phyloP scores from a whole-genome alignment of 2,888 invertebrate species.

The Noctua janthe region DNA sequence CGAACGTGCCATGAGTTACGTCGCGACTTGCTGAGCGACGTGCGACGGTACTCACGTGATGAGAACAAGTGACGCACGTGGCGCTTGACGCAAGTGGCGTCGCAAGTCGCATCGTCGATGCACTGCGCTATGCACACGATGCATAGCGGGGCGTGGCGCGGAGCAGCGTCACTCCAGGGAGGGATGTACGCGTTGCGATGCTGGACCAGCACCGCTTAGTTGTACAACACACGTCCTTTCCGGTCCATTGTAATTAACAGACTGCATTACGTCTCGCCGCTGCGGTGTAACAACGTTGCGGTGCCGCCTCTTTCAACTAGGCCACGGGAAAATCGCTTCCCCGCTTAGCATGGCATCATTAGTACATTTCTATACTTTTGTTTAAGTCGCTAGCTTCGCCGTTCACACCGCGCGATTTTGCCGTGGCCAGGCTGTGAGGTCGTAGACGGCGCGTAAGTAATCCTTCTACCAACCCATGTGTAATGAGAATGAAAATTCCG shows the following conservation, averaged over 20 bases:
- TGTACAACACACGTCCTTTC: not conserved
- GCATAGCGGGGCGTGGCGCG: no score
- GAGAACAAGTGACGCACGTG: not conserved
- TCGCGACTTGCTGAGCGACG: not conserved
- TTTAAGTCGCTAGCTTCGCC: not conserved
- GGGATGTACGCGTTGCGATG: no score
- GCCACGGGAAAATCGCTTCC: not conserved
- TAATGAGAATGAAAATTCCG: constrained; percentile 60
- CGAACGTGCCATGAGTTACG: not conserved
- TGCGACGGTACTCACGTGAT: not conserved
- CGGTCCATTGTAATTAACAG: not conserved
- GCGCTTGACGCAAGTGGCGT: not conserved
- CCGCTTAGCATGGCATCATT: not conserved
- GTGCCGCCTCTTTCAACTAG: not conserved
- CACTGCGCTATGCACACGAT: no score
- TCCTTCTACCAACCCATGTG: not conserved
- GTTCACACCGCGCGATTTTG: not conserved
- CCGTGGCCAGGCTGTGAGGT: not conserved
- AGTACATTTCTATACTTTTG: not conserved
- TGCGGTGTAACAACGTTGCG: not conserved
- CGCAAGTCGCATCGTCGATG: not conserved
- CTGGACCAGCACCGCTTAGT: not conserved
- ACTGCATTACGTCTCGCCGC: not conserved
- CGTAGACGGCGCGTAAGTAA: not conserved
- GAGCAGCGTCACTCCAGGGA: no score